Conservation (phyloP, 2,113 vertebrate species). For the Catharus bicknelli region DNA sequence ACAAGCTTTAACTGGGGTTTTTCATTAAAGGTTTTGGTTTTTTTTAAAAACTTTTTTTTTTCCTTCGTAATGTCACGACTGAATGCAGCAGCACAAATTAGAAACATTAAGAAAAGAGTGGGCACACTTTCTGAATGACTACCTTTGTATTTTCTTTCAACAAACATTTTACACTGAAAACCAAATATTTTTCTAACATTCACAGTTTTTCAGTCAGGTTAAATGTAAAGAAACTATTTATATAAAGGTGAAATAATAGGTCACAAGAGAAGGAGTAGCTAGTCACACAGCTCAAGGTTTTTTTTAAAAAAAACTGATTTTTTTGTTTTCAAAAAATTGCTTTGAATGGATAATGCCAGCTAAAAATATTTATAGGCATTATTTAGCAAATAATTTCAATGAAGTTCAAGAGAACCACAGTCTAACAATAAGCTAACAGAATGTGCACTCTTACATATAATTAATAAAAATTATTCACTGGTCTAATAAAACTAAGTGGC, state of each 20-base stretch:
- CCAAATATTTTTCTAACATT: not conserved
- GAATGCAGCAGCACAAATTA: not conserved
- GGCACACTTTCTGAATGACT: not conserved
- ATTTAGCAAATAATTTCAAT: not conserved
- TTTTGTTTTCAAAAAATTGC: not conserved
- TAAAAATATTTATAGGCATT: not conserved
- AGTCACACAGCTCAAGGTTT: not conserved
- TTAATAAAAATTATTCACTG: not conserved
- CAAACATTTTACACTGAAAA: not conserved
- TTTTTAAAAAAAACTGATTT: not conserved
- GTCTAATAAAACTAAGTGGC: not conserved
- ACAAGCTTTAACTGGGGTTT: not conserved
- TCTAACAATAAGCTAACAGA: not conserved
- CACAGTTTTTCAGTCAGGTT: not conserved
- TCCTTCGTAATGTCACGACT: not conserved
- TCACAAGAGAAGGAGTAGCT: not conserved
- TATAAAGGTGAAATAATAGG: not conserved
- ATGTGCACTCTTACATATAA: not conserved
- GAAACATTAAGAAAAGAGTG: not conserved
- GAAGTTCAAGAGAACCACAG: not conserved
- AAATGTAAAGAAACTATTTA: not conserved
- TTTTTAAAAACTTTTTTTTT: not conserved
- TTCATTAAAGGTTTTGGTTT: not conserved
- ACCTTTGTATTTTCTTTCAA: constrained; percentile 1
- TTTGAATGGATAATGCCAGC: not conserved